Evolutionary conservation across 2,888 invertebrate species (phyloP).

Genomic region (Coenonympha glycerion): DNA sequence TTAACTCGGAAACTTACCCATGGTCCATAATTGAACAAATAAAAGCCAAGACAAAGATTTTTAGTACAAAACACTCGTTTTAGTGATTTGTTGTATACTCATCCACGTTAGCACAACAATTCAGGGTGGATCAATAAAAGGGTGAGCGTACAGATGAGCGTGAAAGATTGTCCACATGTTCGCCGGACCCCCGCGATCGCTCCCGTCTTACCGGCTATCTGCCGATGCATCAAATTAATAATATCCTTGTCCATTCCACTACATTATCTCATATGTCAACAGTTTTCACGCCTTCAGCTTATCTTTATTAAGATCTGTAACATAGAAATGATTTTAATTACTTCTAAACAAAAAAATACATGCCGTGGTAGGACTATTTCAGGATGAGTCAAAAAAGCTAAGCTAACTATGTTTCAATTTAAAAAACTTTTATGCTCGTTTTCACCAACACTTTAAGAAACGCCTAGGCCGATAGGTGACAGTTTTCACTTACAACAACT

Average conservation of each 20-base stretch:
- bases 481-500: too few species aligned
- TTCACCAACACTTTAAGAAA: too few species aligned
- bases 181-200: slow-evolving; percentile 49
- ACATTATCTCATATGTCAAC: slow-evolving; percentile 57
- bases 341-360: neutral
- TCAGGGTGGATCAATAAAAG: slow-evolving; percentile 63
- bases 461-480: too few species aligned
- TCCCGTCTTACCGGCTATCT: slow-evolving; percentile 49
- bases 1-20: too few species aligned
- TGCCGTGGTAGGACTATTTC: too few species aligned
- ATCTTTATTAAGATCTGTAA: slow-evolving; percentile 2
- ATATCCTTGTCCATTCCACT: slow-evolving; percentile 59
- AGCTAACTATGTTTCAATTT: too few species aligned
- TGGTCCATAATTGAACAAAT: neutral
- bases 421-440: too few species aligned
- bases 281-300: slow-evolving; percentile 32
- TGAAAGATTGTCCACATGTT: slow-evolving; percentile 77
- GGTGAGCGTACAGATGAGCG: slow-evolving; percentile 74
- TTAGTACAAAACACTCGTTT: neutral
- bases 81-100: neutral
- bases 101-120: slow-evolving; percentile 44
- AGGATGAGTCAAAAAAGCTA: too few species aligned
- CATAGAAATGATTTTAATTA: neutral
- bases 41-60: neutral
- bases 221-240: slow-evolving; percentile 59